Evolutionary conservation across 2,113 vertebrate genomes (phyloP).

Genomic region (Rattus norvegicus): DNA sequence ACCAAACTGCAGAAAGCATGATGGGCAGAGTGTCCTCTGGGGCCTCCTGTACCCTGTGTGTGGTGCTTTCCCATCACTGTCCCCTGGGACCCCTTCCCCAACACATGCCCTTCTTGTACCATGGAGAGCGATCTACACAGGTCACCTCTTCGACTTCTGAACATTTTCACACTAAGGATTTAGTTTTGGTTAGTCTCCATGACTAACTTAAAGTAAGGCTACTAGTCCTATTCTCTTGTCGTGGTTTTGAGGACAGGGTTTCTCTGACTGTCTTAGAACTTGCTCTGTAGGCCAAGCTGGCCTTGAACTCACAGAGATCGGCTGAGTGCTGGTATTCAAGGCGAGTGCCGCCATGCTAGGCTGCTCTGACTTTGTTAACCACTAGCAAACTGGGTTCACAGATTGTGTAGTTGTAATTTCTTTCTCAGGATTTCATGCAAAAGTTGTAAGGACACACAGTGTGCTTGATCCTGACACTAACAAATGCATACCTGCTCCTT

Average conservation of each 20-base stretch:
- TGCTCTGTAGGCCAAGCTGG: neutral
- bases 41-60: accelerated
- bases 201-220: neutral
- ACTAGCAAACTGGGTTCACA: neutral
- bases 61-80: accelerated
- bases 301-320: neutral
- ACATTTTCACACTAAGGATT: neutral
- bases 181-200: neutral
- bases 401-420: neutral
- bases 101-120: neutral
- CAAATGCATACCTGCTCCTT: neutral
- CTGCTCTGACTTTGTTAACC: neutral
- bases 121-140: neutral
- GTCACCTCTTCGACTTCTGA: neutral
- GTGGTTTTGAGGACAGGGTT: neutral
- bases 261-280: neutral
- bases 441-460: neutral
- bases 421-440: neutral
- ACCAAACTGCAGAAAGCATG: neutral
- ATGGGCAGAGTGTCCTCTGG: accelerated
- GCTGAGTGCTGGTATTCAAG: neutral
- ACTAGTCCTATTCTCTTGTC: neutral
- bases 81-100: neutral
- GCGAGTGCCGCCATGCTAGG: accelerated
- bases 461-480: neutral